Evolutionary conservation across 2,113 vertebrate genomes (phyloP), one percentile per base, ranked within the genome.

Genomic region (Cephalopholis sonnerati): DNA sequence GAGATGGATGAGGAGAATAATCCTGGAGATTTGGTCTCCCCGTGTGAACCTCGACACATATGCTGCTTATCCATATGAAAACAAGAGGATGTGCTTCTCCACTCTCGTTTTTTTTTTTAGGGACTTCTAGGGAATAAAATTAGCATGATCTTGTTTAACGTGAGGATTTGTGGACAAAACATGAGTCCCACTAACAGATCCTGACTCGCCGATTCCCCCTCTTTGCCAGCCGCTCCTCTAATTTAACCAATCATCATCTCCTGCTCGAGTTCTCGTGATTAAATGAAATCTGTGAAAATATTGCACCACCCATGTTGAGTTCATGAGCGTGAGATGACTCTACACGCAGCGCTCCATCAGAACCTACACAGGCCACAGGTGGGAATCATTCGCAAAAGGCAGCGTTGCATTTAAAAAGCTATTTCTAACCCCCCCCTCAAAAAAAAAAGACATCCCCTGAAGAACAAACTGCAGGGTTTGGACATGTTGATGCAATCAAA

Each of bases 401-500:
- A 83, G 83, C 36, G 83, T 89, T 89, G 88, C 89, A 79, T 92
- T 93, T 91, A 93, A 91, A 91, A 85, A 89, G 88, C 85, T 81
- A 93, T 94, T 92, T 90, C 68, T 7, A 22, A 62, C n/a, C 32
- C 32, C 16, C 15, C 57, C 22, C 53, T 2, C 5, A 44, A 67
- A 41, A 48, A n/a, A 46, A n/a, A 79, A 87, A 91, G 74, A 79
- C 84, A 84, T 64, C 80, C 77, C 73, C 63, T 58, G 53, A 75
- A 83, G 91, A 86, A 81, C 81, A 87, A 91, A 87, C 76, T 89
- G 65, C 57, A 64, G 71, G 41, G 13, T 87, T 90, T 83, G 84
- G 90, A 93, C 95, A 95, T 93, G 86, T 79, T 94, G 92, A 90
- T 94, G 91, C 90, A 94, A 94, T 96, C 94, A 95, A 80, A 93